Evolutionary conservation across 2,888 invertebrate genomes (phyloP), one percentile per base, ranked within the genome.

Genomic region (Halictus quadricinctus): DNA sequence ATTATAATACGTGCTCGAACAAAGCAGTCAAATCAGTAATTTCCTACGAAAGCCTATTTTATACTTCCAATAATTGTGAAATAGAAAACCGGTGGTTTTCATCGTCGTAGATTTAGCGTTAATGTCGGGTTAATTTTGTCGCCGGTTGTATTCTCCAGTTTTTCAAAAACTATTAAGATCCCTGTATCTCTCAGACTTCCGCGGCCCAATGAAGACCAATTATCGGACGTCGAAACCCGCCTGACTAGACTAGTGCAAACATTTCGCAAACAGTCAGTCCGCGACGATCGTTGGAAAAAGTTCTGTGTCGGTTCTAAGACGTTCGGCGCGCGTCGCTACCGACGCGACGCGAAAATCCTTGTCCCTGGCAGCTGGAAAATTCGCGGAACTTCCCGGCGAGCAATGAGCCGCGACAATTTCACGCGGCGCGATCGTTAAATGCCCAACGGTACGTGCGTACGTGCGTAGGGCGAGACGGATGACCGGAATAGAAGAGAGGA

Each of bases 391-490:
- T 87, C 80, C 54, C 75, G 73, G 84, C 72, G 79, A 74, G 70
- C 80, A 70, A 82, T 77, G 83, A 69, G 80, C 75, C 77, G 82
- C 85, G 86, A 79, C 88, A 85, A 88, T 91, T 89, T 85, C 75
- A 83, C 87, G 91, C 90, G 90, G 87, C 86, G 88, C 90, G 88
- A 89, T 88, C 91, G 88, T 90, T 89, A 87, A 90, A 90, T 77
- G 85, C 78, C 77, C 79, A 80, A 76, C 79, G 82, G 84, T 84
- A 75, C 82, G 76, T 72, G 84, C 76, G 88, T 87, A 80, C 72
- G 83, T 85, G 88, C 86, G 84, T 87, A 74, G 81, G 60, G 84
- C 81, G 87, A 81, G 84, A 86, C 77, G 80, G 72, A 76, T 72
- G 80, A 46, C 77, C 72, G 80, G 75, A 79, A 83, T 76, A 76